Evolutionary conservation across 2,888 invertebrate species (phyloP).

Genomic region (Agrenia bidenticulata): DNA sequence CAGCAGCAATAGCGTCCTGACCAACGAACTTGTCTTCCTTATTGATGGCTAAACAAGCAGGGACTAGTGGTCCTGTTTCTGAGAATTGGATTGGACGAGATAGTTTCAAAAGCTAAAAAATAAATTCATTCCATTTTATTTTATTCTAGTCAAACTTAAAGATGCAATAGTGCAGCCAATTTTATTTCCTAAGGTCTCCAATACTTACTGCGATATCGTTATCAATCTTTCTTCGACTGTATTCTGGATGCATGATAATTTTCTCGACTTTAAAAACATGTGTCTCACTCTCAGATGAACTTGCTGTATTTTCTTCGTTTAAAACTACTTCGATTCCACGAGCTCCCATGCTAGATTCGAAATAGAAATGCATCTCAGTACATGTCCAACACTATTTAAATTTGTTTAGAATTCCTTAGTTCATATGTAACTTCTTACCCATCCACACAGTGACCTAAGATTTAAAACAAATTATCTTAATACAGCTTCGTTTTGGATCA

Average conservation of each 20-base stretch:
- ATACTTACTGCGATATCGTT: conserved; percentile 47
- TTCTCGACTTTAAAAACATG: conserved; percentile 28
- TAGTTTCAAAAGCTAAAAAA: conserved; percentile 16
- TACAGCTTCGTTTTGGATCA: too few relatives aligned
- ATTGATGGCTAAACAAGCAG: conserved; percentile 47
- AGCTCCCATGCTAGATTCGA: conserved; percentile 28
- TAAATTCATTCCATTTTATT: too few relatives aligned
- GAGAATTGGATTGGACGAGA: not conserved
- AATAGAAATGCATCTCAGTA: too few relatives aligned
- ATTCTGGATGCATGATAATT: conserved; percentile 42
- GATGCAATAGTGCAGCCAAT: too few relatives aligned
- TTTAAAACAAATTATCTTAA: conserved; percentile 15
- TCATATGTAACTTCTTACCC: conserved; percentile 31
- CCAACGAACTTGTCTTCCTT: conserved; percentile 37
- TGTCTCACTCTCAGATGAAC: conserved; percentile 11
- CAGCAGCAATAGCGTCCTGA: conserved; percentile 43
- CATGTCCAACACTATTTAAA: too few relatives aligned
- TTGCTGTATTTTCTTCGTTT: conserved; percentile 41
- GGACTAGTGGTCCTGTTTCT: conserved; percentile 27
- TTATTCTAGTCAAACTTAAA: too few relatives aligned
- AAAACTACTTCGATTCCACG: conserved; percentile 44
- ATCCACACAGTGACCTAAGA: conserved; percentile 47
- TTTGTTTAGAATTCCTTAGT: conserved; percentile 40
- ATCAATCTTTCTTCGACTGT: conserved; percentile 32
- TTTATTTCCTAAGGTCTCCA: too few relatives aligned